These are phyloP conservation scores for Pollimyrus isidori DNA, from an alignment of 2,113 vertebrate species.

Conservation along the genomic window DNA sequence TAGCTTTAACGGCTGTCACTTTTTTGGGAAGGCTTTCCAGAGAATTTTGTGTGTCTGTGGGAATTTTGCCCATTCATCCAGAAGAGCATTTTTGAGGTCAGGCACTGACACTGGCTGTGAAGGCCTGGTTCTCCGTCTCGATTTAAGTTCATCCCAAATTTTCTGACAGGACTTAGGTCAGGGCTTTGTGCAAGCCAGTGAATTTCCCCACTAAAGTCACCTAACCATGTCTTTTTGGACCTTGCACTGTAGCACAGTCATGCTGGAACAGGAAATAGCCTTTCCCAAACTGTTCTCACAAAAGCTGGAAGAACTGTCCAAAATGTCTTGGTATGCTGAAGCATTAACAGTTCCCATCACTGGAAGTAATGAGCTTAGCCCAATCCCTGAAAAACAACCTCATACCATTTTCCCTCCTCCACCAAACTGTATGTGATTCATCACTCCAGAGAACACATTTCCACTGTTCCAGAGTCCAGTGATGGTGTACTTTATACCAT, in stretches of 20 bases:
- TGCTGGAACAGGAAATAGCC: not conserved
- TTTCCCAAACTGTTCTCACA: not conserved
- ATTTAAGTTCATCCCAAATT: not conserved
- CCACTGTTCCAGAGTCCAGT: not conserved
- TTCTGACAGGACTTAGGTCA: not conserved
- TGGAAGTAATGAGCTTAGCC: not conserved
- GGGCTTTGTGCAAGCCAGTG: not conserved
- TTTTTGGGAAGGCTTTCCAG: not conserved
- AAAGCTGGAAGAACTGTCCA: not conserved
- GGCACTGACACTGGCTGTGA: not conserved
- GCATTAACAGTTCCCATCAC: not conserved
- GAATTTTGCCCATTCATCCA: not conserved
- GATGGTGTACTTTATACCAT: not conserved
- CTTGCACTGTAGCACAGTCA: not conserved
- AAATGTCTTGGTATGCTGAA: not conserved
- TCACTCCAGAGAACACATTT: not conserved
- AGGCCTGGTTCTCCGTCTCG: not conserved
- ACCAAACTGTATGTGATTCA: not conserved
- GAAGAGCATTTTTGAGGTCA: not conserved
- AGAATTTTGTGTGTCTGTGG: not conserved
- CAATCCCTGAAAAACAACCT: not conserved
- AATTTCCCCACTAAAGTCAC: not conserved
- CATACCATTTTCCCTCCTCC: not conserved
- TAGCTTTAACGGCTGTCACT: not conserved
- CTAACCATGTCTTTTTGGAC: not conserved